These are phyloP conservation scores for Theodoxus fluviatilis DNA, from an alignment of 2,888 invertebrate species.

Conservation along the genomic window DNA sequence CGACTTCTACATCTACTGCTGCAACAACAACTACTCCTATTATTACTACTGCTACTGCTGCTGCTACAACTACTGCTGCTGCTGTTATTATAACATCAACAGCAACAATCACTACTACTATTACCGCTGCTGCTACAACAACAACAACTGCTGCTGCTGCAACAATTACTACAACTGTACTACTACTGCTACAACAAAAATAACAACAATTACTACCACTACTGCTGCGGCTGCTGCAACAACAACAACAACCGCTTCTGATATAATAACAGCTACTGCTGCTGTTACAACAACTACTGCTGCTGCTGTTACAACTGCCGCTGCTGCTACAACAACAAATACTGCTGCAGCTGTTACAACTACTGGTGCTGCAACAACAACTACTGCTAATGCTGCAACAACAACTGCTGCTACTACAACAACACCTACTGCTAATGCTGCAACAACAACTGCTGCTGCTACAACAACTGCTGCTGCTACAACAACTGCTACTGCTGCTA, in stretches of 20 bases:
- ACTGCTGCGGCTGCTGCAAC: not conserved
- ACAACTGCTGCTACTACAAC: not conserved
- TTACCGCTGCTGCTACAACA: too few relatives aligned
- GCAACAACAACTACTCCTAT: too few relatives aligned
- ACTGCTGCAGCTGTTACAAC: not conserved
- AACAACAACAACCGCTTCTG: not conserved
- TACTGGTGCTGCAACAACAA: not conserved
- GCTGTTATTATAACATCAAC: too few relatives aligned
- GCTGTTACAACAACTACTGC: not conserved
- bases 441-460: not conserved
- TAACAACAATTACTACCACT: not conserved
- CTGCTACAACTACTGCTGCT: too few relatives aligned
- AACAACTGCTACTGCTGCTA: not conserved
- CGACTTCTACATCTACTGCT: too few relatives aligned
- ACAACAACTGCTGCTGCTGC: not conserved
- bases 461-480: not conserved
- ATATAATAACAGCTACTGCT: not conserved
- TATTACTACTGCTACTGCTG: too few relatives aligned
- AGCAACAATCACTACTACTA: too few relatives aligned
- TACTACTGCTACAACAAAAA: not conserved
- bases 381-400: not conserved
- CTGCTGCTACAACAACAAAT: not conserved
- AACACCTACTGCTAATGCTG: not conserved
- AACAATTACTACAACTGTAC: not conserved
- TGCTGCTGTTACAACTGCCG: not conserved